A percentile compares a stretch with the other conserved stretches of the same genome.
These are phyloP conservation scores for Hydropotes inermis DNA, from an alignment of 2,113 vertebrate genomes.

Conservation along the genomic window DNA sequence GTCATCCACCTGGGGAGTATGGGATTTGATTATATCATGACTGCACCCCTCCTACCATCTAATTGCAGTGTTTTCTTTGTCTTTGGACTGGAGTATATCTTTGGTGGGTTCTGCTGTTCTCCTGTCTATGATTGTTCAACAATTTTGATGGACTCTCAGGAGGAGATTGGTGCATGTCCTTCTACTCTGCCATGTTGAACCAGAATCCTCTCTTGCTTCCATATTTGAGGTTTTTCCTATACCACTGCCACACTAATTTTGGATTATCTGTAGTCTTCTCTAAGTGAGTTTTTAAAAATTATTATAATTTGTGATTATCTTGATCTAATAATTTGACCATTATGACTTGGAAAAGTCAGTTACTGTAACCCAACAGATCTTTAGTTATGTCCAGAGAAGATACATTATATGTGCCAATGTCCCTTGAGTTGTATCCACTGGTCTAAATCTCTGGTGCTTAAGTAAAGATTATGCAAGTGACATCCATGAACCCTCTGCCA, in stretches of 20 bases:
- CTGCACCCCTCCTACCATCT: not conserved
- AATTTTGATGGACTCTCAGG: not conserved
- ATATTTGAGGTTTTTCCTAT: not conserved
- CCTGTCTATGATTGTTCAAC: not conserved
- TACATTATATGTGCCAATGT: not conserved
- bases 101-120: not conserved
- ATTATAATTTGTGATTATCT: not conserved
- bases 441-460: not conserved
- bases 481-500: not conserved
- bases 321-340: not conserved
- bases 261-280: not conserved
- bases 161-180: not conserved
- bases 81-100: not conserved
- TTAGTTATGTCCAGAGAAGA: not conserved
- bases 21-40: not conserved
- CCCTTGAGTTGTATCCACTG: not conserved
- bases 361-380: not conserved
- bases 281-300: not conserved
- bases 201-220: not conserved
- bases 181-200: not conserved
- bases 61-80: not conserved
- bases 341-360: not conserved
- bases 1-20: not conserved
- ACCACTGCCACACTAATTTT: not conserved
- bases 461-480: not conserved